Conservation (phyloP, 2,113 vertebrate genomes). For the Tragelaphus imberbis region DNA sequence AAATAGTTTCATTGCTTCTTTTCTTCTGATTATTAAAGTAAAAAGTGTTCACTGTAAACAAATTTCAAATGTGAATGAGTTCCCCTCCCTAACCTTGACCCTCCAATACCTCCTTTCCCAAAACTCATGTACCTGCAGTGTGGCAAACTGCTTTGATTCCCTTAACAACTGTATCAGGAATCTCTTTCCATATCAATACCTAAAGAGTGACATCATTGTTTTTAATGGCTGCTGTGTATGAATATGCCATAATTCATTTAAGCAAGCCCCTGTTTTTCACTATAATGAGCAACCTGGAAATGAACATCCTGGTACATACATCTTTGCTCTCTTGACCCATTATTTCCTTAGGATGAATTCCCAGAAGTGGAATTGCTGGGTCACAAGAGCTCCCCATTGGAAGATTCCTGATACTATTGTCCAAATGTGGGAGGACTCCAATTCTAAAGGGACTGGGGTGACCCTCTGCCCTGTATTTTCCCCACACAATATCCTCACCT, state of each 20-base stretch:
- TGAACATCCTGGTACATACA: constrained; percentile 35
- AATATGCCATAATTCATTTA: constrained; percentile 38
- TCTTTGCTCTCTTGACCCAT: constrained; percentile 57
- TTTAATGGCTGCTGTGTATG: background rate
- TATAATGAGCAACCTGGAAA: constrained; percentile 7
- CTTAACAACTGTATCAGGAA: constrained; percentile 19
- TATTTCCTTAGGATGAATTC: constrained; percentile 67
- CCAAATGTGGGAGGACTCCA: background rate
- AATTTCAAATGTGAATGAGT: background rate
- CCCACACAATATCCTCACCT: background rate
- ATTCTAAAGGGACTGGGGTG: background rate
- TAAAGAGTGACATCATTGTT: background rate
- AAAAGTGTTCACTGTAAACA: background rate
- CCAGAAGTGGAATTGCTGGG: constrained; percentile 57
- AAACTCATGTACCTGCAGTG: background rate
- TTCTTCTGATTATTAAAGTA: constrained; percentile 19
- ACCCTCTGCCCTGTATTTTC: background rate
- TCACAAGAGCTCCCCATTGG: background rate
- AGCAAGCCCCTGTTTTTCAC: constrained; percentile 1
- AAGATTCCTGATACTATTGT: constrained; percentile 48
- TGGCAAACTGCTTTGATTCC: background rate
- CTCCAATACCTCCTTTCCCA: background rate
- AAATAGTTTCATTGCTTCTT: constrained; percentile 13
- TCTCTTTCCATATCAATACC: background rate
- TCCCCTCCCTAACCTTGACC: background rate